Conservation (phyloP, 2,888 invertebrate species). For the Sarcophaga subvicina region DNA sequence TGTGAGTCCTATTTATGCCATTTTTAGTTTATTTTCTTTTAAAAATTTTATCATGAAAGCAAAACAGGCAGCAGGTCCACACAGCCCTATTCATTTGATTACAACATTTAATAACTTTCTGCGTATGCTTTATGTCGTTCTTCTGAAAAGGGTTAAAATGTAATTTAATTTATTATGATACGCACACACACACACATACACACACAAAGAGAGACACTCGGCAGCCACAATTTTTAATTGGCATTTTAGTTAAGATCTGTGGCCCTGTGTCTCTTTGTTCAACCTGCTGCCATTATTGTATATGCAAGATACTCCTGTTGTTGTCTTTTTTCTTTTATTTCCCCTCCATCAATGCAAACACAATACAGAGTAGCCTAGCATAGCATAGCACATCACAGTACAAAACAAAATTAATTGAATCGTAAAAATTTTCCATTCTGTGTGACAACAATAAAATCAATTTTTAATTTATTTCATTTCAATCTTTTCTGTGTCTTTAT, state of each 20-base stretch:
- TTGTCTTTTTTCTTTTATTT: constrained; percentile 15
- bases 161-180: constrained; percentile 7
- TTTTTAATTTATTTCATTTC: constrained; percentile 58
- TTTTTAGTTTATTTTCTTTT: no score
- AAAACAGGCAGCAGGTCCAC: no score
- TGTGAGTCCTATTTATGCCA: no score
- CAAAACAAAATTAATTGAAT: not conserved
- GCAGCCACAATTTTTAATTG: constrained; percentile 45
- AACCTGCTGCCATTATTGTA: not conserved
- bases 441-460: constrained; percentile 58
- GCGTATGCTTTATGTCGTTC: no score
- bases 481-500: constrained; percentile 1
- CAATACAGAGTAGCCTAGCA: not conserved
- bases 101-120: no score
- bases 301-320: not conserved
- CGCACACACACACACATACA: not conserved
- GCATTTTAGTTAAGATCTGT: constrained; percentile 23
- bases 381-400: not conserved
- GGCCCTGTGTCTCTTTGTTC: not conserved
- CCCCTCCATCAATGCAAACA: constrained; percentile 7
- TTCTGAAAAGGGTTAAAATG: constrained; percentile 25
- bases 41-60: no score
- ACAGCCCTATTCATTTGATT: no score
- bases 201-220: not conserved
- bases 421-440: constrained; percentile 48